Evolutionary conservation across 2,113 vertebrate species (phyloP), one percentile per base, ranked within the genome.

Genomic region (Oreotragus oreotragus): DNA sequence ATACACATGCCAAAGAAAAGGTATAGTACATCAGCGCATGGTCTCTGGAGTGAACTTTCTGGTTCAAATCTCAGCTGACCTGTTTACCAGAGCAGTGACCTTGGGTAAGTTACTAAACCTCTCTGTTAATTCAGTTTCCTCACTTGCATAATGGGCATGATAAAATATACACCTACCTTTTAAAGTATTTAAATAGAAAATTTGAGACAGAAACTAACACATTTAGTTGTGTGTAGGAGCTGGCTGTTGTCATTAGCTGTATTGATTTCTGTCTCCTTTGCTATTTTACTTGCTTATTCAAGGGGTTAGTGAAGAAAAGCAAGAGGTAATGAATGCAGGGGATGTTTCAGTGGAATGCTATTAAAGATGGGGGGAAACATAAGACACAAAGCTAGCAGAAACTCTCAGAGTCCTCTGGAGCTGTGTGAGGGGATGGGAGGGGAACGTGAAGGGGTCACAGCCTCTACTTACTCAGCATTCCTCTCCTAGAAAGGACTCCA

Each of bases 81-180:
- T 39, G 25, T 36, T 84, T 45, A 55, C 11, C 89, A 80, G n/a
- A 36, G 81, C 64, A 25, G 7, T 23, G 58, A n/a, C 9, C 58
- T 17, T 62, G 19, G 25, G 30, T 39, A 97, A 81, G 8, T 81
- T 73, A 84, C 28, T 25, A 33, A 83, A 91, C 17, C 27, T 66
- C 36, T 81, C 39, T 88, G 51, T 80, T 89, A 84, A 64, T 64
- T 95, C 93, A 49, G 21, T 94, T 85, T 90, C 76, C 53, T 95
- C 19, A 14, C 23, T 93, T 93, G n/a, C 45, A 58, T n/a, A 90
- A 80, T n/a, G 36, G 28, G 88, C 16, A 58, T 49, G 43, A 66
- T 43, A 62, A 83, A 9, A 45, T 10, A 79, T 43, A 81, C 19
- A 21, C 10, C 39, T 33, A 66, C 14, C 15, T 87, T 25, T 73